A percentile compares a stretch with the other conserved stretches of the same genome.
These are phyloP conservation scores for human (Homo sapiens) DNA, from an alignment of 2,113 vertebrate species.

Conservation along the genomic window DNA sequence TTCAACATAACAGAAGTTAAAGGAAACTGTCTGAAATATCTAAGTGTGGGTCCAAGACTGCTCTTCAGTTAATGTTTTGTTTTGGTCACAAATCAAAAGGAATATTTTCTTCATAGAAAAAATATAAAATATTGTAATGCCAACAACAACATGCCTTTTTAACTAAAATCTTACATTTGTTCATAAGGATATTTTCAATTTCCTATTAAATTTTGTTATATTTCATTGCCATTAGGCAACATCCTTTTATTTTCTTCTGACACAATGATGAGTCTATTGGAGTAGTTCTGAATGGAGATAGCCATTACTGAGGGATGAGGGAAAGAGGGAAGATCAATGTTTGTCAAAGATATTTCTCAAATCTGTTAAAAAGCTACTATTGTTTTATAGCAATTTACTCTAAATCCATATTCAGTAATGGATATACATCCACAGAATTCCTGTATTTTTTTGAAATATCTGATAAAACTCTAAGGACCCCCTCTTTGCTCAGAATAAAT, in stretches of 20 bases:
- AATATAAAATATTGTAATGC: constrained; percentile 42
- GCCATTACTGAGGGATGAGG: not conserved
- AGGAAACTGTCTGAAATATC: constrained; percentile 64
- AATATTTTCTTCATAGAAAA: not conserved
- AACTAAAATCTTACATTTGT: not conserved
- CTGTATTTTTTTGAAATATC: not conserved
- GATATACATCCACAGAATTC: not conserved
- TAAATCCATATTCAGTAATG: not conserved
- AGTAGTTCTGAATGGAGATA: not conserved
- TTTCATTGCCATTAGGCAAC: not conserved
- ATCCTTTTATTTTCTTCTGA: not conserved
- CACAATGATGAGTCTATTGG: not conserved
- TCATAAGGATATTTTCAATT: not conserved
- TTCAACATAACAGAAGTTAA: constrained; percentile 68
- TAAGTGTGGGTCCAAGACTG: constrained; percentile 49
- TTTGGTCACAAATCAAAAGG: constrained; percentile 42
- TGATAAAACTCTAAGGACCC: not conserved
- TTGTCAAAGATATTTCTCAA: not conserved
- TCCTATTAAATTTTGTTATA: not conserved
- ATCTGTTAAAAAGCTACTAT: not conserved
- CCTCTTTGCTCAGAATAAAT: not conserved
- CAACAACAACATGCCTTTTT: not conserved
- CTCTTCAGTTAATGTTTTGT: constrained; percentile 69
- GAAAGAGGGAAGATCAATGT: not conserved
- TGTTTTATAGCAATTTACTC: not conserved